Conservation (phyloP, 2,113 vertebrate genomes). For the Onychostoma macrolepis region DNA sequence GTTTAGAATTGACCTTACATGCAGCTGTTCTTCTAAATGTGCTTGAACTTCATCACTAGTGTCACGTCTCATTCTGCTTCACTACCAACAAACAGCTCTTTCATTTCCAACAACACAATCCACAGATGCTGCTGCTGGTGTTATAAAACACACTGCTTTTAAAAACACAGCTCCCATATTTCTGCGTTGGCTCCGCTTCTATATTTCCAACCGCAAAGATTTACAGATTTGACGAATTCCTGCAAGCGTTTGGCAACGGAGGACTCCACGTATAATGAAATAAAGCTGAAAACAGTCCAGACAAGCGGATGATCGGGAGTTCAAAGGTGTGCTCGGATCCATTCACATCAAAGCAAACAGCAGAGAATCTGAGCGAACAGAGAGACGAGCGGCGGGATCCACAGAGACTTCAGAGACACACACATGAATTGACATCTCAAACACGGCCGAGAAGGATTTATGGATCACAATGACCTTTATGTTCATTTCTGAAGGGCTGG, state of each 20-base stretch:
- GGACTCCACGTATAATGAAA: background rate
- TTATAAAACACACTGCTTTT: background rate
- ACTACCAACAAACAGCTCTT: too few relatives aligned
- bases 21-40: too few relatives aligned
- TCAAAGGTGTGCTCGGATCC: constrained; percentile 36
- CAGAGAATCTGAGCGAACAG: constrained; percentile 22
- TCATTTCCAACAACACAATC: background rate
- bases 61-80: too few relatives aligned
- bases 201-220: background rate
- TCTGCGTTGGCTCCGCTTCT: background rate
- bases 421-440: constrained; percentile 20
- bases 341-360: constrained; percentile 44
- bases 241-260: background rate
- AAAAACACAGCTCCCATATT: background rate
- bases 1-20: too few relatives aligned
- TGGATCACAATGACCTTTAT: constrained; percentile 36
- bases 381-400: constrained; percentile 28
- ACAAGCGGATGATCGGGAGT: constrained; percentile 13
- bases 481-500: constrained; percentile 5
- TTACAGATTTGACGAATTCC: background rate
- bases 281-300: constrained; percentile 22
- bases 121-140: background rate
- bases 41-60: too few relatives aligned
- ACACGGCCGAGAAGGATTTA: background rate
- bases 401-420: constrained; percentile 27